phyloP scores from a whole-genome alignment of 2,888 invertebrate species.

The Calliscelio sp. region DNA sequence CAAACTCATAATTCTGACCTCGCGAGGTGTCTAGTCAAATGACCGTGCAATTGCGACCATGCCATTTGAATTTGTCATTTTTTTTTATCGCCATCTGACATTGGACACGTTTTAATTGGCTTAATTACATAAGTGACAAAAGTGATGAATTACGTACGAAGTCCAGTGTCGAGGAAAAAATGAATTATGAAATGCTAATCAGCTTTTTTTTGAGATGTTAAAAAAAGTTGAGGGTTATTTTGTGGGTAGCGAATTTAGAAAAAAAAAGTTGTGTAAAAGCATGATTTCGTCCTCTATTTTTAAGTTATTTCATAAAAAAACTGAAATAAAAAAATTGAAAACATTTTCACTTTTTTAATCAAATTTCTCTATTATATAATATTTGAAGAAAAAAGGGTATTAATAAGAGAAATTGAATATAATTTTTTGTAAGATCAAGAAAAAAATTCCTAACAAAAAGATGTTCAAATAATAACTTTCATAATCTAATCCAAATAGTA shows the following conservation, averaged over 20 bases:
- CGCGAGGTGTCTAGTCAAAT: not conserved
- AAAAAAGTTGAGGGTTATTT: not conserved
- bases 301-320: no score
- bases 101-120: slow-evolving; percentile 41
- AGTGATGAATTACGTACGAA: slow-evolving; percentile 49
- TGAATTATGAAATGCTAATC: slow-evolving; percentile 16
- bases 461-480: no score
- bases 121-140: slow-evolving; percentile 48
- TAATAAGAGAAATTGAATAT: no score
- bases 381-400: no score
- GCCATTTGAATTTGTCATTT: slow-evolving; percentile 27
- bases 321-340: no score
- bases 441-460: no score
- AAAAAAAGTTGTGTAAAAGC: slow-evolving; percentile 7
- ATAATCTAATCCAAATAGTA: no score
- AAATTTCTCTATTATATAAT: no score
- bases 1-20: slow-evolving; percentile 27
- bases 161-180: slow-evolving; percentile 27
- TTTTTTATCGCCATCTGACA: slow-evolving; percentile 29
- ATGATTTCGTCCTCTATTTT: no score
- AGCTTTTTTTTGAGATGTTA: no score
- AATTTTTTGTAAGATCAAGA: no score
- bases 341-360: no score
- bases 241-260: not conserved
- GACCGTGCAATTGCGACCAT: not conserved